These are phyloP conservation scores for Ostrea denselamellosa DNA, from an alignment of 1,140 invertebrate genomes.

Conservation along the genomic window DNA sequence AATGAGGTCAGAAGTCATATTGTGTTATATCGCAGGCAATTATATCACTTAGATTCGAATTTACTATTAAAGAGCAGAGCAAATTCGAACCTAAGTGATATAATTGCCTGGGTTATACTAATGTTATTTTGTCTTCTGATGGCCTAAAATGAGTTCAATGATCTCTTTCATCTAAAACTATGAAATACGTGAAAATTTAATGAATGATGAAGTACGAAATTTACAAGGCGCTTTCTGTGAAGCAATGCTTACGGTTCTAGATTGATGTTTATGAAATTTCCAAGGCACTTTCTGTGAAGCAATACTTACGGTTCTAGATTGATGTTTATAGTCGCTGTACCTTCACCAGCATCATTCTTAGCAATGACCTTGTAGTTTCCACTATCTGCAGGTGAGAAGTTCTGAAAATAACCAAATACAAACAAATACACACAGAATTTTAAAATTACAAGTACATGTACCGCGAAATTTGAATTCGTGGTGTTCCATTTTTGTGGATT, in stretches of 20 bases:
- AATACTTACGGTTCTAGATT: slow-evolving; percentile 81
- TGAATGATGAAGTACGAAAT: background rate
- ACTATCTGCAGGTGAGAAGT: slow-evolving; percentile 93
- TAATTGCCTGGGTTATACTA: too few species aligned
- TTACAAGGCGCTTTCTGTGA: background rate
- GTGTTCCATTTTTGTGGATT: too few species aligned
- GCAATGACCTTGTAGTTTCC: slow-evolving; percentile 98
- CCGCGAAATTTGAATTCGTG: background rate
- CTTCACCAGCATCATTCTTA: slow-evolving; percentile 98
- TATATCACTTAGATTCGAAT: too few species aligned
- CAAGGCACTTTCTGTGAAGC: background rate
- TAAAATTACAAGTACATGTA: background rate
- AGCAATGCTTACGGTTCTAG: slow-evolving; percentile 67
- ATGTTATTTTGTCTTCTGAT: too few species aligned
- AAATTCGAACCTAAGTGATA: too few species aligned
- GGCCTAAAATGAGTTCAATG: too few species aligned
- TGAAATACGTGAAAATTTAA: background rate
- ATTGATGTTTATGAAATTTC: slow-evolving; percentile 88
- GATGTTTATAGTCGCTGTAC: slow-evolving; percentile 97
- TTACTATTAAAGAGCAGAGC: too few species aligned
- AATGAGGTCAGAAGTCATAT: too few species aligned
- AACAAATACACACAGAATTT: background rate
- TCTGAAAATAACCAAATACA: slow-evolving; percentile 63
- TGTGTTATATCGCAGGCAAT: too few species aligned
- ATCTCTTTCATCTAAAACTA: background rate